A percentile compares a stretch with the other conserved stretches of the same genome.
Evolutionary conservation across 2,888 invertebrate species (phyloP).

Genomic region (Ceriagrion tenellum): DNA sequence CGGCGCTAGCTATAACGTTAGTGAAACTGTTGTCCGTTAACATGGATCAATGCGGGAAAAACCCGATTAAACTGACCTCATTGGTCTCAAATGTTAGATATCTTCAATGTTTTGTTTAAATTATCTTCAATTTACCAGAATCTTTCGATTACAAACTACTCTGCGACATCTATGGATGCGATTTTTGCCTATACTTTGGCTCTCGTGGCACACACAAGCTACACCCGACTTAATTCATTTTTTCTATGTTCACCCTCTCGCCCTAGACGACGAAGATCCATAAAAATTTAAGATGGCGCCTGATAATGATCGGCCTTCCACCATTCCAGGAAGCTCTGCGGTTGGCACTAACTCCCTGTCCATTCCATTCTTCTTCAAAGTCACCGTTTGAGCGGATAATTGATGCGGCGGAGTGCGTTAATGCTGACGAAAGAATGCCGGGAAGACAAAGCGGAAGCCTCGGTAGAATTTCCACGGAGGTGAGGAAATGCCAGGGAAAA

Average conservation of each 20-base stretch:
- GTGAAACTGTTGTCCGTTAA: too few relatives aligned
- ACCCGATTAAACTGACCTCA: too few relatives aligned
- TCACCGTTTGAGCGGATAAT: slow-evolving; percentile 15
- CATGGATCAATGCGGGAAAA: too few relatives aligned
- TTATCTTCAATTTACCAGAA: too few relatives aligned
- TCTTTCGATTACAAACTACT: too few relatives aligned
- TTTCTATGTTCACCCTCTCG: background rate
- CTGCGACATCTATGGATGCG: background rate
- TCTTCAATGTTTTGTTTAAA: too few relatives aligned
- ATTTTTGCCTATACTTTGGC: too few relatives aligned
- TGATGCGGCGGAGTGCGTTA: background rate
- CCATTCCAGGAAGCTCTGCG: slow-evolving; percentile 29
- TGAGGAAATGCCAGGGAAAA: background rate
- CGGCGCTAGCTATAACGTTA: too few relatives aligned
- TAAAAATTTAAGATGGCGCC: background rate
- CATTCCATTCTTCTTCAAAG: slow-evolving; percentile 10
- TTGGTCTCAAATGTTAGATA: too few relatives aligned
- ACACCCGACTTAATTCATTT: background rate
- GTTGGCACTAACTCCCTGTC: background rate
- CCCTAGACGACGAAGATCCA: background rate
- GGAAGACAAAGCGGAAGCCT: background rate
- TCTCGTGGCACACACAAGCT: too few relatives aligned
- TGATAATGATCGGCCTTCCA: background rate
- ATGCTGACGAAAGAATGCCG: background rate
- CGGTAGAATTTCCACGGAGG: background rate